These are phyloP conservation scores for Alviniconcha strummeri DNA, from an alignment of 2,888 invertebrate genomes.

Conservation along the genomic window DNA sequence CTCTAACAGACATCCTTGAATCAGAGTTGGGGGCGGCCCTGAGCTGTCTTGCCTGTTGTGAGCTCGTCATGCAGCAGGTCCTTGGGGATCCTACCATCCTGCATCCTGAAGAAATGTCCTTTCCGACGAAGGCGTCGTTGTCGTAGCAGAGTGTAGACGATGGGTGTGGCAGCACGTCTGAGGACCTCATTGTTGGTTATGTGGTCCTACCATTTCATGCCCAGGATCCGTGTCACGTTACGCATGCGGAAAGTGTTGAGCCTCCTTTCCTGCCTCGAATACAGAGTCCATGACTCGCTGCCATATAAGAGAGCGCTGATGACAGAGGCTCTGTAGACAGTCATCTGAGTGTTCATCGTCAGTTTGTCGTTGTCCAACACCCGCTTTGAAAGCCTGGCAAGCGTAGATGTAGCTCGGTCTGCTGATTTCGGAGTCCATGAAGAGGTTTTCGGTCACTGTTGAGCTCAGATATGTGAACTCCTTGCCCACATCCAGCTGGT, in stretches of 20 bases:
- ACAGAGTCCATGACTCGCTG: not conserved
- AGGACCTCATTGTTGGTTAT: not conserved
- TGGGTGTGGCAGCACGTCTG: not conserved
- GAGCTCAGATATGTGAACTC: not conserved
- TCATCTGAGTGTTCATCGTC: not conserved
- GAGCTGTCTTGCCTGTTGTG: not conserved
- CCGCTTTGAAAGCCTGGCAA: not conserved
- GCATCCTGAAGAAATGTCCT: not conserved
- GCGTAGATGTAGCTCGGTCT: not conserved
- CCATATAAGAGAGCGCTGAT: not conserved
- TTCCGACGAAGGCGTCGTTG: not conserved
- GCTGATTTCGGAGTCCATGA: not conserved
- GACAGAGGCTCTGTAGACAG: conserved; percentile 1
- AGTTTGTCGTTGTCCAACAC: not conserved
- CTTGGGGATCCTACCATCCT: not conserved
- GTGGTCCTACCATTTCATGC: not conserved
- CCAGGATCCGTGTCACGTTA: not conserved
- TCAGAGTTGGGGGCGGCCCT: not conserved
- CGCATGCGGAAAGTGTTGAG: not conserved
- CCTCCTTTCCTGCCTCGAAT: not conserved
- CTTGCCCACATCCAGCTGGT: not conserved
- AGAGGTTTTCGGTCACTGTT: not conserved
- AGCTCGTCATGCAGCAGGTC: not conserved
- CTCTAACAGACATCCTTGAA: not conserved
- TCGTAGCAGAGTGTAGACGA: not conserved